These are phyloP conservation scores for Urocitellus parryii DNA, from an alignment of 2,113 vertebrate species.

Conservation along the genomic window DNA sequence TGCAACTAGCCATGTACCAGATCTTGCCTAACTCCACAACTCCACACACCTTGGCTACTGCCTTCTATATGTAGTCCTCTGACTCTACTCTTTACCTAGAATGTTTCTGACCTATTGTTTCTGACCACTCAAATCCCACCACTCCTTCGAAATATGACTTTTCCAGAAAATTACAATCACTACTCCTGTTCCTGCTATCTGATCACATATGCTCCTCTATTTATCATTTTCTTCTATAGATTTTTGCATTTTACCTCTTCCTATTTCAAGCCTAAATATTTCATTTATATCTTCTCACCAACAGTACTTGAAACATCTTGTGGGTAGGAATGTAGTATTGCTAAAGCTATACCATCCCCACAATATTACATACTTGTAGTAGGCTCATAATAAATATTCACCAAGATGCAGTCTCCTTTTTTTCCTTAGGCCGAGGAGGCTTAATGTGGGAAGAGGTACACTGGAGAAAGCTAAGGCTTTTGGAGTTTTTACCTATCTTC, in stretches of 20 bases:
- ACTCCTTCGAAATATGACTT: not conserved
- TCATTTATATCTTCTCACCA: not conserved
- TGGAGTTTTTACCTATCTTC: not conserved
- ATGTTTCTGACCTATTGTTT: not conserved
- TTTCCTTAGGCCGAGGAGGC: not conserved
- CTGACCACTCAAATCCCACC: not conserved
- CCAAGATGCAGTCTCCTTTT: not conserved
- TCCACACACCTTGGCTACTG: not conserved
- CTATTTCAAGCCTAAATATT: slow-evolving; percentile 20
- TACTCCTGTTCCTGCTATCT: not conserved
- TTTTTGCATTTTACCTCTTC: not conserved
- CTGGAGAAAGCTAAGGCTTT: not conserved
- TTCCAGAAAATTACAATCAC: not conserved
- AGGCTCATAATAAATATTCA: not conserved
- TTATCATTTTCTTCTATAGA: not conserved
- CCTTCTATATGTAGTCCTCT: not conserved
- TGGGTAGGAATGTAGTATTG: not conserved
- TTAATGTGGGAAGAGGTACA: not conserved
- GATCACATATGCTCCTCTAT: not conserved
- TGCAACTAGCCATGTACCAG: not conserved
- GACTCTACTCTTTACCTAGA: not conserved
- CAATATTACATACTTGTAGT: not conserved
- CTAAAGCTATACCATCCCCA: not conserved
- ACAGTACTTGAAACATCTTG: not conserved
- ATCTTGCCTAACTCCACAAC: too few relatives aligned